These are phyloP conservation scores for Cotesia vestalis DNA, from an alignment of 1,140 invertebrate genomes.

Conservation along the genomic window DNA sequence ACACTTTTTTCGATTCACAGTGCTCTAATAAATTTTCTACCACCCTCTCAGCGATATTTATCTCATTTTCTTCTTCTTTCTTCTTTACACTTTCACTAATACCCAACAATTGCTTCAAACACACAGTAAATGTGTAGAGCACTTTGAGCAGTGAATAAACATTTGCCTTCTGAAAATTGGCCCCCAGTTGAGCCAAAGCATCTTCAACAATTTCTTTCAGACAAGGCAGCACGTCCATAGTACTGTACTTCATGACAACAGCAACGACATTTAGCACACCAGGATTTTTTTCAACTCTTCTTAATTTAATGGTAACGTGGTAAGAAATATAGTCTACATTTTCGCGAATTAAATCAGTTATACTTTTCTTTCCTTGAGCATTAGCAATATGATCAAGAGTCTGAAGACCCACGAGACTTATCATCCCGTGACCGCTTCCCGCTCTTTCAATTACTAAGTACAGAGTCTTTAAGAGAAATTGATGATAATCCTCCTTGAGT, in stretches of 20 bases:
- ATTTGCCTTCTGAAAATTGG: conserved; percentile 67
- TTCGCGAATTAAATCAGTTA: conserved; percentile 67
- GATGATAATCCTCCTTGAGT: conserved; percentile 64
- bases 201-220: conserved; percentile 72
- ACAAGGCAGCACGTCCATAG: conserved; percentile 69
- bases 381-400: conserved; percentile 67
- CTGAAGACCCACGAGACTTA: conserved; percentile 67
- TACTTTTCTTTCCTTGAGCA: conserved; percentile 62
- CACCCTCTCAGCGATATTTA: conserved; percentile 23
- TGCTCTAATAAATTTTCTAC: conserved; percentile 32
- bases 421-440: conserved; percentile 68
- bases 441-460: conserved; percentile 75
- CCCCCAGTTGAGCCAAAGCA: conserved; percentile 70
- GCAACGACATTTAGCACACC: conserved; percentile 69
- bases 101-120: conserved; percentile 66
- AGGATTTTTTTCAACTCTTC: conserved; percentile 65
- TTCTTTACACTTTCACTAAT: conserved; percentile 36
- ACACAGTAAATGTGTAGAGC: conserved; percentile 71
- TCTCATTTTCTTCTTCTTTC: conserved; percentile 1
- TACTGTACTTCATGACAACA: conserved; percentile 73
- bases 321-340: conserved; percentile 77
- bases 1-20: conserved; percentile 32
- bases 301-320: conserved; percentile 71
- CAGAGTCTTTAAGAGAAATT: conserved; percentile 71
- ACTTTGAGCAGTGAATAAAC: conserved; percentile 70